Conservation (phyloP, 2,113 vertebrate species). For the Thymallus thymallus region DNA sequence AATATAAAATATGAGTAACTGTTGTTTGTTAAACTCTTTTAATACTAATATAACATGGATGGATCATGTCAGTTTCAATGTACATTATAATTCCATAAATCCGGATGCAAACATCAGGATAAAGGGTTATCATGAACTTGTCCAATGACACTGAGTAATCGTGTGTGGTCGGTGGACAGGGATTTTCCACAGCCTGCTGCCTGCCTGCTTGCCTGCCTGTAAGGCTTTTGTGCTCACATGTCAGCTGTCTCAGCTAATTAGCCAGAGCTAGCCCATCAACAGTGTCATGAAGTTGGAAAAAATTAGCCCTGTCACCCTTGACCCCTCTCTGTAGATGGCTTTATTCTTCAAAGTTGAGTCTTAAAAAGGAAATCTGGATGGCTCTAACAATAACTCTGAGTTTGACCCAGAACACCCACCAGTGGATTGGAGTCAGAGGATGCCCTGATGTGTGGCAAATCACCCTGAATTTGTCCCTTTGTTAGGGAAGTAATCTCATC, state of each 20-base stretch:
- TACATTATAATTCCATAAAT: constrained; percentile 10
- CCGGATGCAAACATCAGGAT: background rate
- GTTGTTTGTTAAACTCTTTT: background rate
- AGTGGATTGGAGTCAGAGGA: constrained; percentile 52
- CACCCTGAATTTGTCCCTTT: constrained; percentile 55
- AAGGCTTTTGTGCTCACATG: constrained; percentile 60
- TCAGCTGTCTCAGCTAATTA: constrained; percentile 48
- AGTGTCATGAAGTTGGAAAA: constrained; percentile 55
- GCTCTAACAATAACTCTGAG: constrained; percentile 67
- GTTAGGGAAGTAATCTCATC: constrained; percentile 67
- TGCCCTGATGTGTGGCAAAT: background rate
- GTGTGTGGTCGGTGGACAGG: constrained; percentile 13
- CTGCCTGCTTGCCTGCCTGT: background rate
- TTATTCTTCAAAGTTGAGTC: constrained; percentile 51
- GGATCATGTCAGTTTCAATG: background rate
- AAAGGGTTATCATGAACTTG: constrained; percentile 33
- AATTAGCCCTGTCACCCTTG: constrained; percentile 53
- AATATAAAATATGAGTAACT: background rate
- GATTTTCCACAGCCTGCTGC: constrained; percentile 35
- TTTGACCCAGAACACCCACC: constrained; percentile 57
- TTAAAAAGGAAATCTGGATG: constrained; percentile 70
- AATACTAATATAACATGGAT: background rate
- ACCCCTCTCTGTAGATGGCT: constrained; percentile 57
- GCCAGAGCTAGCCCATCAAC: constrained; percentile 34
- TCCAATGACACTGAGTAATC: constrained; percentile 31